Evolutionary conservation across 2,888 invertebrate species (phyloP), one percentile per base, ranked within the genome.

Genomic region (Diaprepes abbreviatus): DNA sequence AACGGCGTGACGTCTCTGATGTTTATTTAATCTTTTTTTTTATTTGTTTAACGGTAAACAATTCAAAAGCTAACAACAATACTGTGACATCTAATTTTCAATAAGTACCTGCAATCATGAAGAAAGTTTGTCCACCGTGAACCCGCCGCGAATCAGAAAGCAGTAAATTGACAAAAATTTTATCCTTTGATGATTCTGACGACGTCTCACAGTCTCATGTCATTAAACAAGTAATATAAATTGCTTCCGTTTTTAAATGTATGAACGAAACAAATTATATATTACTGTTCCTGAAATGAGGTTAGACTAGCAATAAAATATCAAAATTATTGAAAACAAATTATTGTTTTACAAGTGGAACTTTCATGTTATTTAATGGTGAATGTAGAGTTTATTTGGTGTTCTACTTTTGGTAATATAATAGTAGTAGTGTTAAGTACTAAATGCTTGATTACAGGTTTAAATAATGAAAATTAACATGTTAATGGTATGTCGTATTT

Each of bases 61-160:
- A 9, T 19, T 58, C 48, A 52, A 58, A n/a, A 24, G 52, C 14
- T 58, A 0, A 57, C 35, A 24, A 58, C 50, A 57, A 66, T 58
- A 43, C 31, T 24, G 28, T 17, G 14, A 48, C 52, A 40, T 40
- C 28, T 54, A 54, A 40, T 63, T 62, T 54, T 45, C 40, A 52
- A 9, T 12, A 63, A 63, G 54, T 31, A 54, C 38, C 31, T 14
- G 24, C 52, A 63, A 63, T 63, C 63, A 63, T 19, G 59, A 66
- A 58, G 66, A 66, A 66, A 66, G 66, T n/a, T 35, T 55, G 43
- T 36, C 12, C 35, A 33, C 17, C 36, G 16, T 35, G 10, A 36
- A 36, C 9, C 7, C 28, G 9, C 28, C 9, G 28, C 38, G 50
- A 66, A 21, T 48, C 57, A 57, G 65, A 57, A 57, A 65, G 62